These are phyloP conservation scores for Ganaspis brasiliensis DNA, from an alignment of 2,888 invertebrate genomes.

Conservation along the genomic window DNA sequence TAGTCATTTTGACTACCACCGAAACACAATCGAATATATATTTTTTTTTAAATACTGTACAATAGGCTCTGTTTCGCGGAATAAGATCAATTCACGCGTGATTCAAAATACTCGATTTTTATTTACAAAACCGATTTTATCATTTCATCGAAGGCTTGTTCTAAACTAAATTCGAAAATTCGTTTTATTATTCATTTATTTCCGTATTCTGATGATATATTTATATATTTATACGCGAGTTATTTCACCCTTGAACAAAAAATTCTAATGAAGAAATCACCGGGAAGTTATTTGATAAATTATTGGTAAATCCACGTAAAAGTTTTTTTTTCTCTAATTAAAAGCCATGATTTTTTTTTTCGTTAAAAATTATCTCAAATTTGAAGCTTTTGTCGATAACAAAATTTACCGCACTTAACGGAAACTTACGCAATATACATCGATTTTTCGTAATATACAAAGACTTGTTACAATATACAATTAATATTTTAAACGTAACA, in stretches of 20 bases:
- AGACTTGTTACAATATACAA: not conserved
- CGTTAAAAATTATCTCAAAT: too few species aligned
- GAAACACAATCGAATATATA: conserved; percentile 7
- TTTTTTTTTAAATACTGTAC: conserved; percentile 14
- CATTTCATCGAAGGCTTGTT: not conserved
- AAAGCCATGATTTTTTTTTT: too few species aligned
- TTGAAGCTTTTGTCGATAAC: not conserved
- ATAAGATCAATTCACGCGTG: not conserved
- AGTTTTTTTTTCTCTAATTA: too few species aligned
- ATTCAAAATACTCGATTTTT: conserved; percentile 9
- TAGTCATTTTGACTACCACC: not conserved
- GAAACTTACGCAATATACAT: not conserved
- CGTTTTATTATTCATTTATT: too few species aligned
- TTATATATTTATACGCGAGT: too few species aligned
- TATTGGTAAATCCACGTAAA: too few species aligned
- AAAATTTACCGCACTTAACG: not conserved
- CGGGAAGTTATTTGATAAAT: too few species aligned
- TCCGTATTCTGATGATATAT: too few species aligned
- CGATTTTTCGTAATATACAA: not conserved
- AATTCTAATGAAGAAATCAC: too few species aligned
- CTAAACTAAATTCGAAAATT: conserved; percentile 7
- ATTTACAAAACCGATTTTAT: conserved; percentile 22
- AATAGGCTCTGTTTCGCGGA: conserved; percentile 7
- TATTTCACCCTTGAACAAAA: too few species aligned
- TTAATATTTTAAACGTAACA: conserved; percentile 12